Evolutionary conservation across 2,888 invertebrate species (phyloP).

Genomic region (Ephialtes manifestator): DNA sequence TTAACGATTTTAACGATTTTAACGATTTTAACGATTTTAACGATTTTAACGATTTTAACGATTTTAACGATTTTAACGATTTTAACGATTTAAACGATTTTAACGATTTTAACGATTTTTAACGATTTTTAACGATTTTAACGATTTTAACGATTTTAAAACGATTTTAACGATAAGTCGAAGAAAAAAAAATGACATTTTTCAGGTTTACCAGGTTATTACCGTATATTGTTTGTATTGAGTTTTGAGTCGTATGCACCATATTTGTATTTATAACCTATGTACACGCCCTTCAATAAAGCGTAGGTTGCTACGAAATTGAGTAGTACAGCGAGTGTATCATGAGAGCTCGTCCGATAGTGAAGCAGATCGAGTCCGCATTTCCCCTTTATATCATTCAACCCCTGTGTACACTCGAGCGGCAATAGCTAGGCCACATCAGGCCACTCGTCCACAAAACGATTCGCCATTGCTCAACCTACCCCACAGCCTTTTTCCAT

Average conservation of each 20-base stretch:
- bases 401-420: conserved; percentile 35
- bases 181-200: neutral
- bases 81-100: too few species aligned
- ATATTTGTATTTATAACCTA: neutral
- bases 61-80: too few species aligned
- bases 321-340: conserved; percentile 57
- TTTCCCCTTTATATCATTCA: conserved; percentile 46
- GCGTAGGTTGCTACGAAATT: conserved; percentile 70
- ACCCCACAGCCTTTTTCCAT: neutral
- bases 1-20: too few species aligned
- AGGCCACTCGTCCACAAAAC: conserved; percentile 27
- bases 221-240: neutral
- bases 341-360: conserved; percentile 9
- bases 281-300: neutral
- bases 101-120: too few species aligned
- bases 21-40: too few species aligned
- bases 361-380: conserved; percentile 4
- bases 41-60: too few species aligned
- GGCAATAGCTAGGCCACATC: conserved; percentile 23
- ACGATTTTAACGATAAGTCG: too few species aligned
- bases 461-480: conserved; percentile 25
- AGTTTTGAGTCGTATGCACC: neutral
- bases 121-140: too few species aligned
- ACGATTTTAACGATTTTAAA: too few species aligned
- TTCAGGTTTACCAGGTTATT: neutral